Conservation (phyloP, 2,888 invertebrate species). For the Diarsia mendica region DNA sequence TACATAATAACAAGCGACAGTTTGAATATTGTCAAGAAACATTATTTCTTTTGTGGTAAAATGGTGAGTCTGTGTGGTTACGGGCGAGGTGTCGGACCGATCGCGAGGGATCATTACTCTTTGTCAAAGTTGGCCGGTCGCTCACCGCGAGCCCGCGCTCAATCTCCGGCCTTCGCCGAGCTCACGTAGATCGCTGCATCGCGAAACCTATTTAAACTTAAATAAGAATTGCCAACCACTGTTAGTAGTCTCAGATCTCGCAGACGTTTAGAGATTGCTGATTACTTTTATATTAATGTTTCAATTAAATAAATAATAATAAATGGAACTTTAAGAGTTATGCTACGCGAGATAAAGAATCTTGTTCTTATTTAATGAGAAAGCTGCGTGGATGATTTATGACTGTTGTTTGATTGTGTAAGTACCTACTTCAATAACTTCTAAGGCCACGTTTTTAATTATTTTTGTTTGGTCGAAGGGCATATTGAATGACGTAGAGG, state of each 20-base stretch:
- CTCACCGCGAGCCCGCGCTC: constrained; percentile 72
- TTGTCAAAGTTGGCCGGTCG: constrained; percentile 78
- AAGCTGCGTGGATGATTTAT: constrained; percentile 29
- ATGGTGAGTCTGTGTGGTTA: constrained; percentile 42
- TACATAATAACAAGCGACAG: constrained; percentile 13
- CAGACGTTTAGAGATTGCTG: constrained; percentile 13
- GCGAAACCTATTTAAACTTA: constrained; percentile 80
- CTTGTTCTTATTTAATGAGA: constrained; percentile 32
- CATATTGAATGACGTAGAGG: background rate
- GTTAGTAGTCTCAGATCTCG: constrained; percentile 41
- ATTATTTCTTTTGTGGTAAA: constrained; percentile 45
- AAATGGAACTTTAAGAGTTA: constrained; percentile 19
- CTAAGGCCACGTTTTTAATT: background rate
- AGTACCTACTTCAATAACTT: background rate
- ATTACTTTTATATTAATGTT: constrained; percentile 40
- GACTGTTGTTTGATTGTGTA: constrained; percentile 15
- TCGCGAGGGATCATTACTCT: constrained; percentile 78
- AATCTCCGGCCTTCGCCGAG: constrained; percentile 75
- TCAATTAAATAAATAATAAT: constrained; percentile 26
- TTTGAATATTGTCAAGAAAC: constrained; percentile 29
- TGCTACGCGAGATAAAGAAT: constrained; percentile 15
- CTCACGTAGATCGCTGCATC: constrained; percentile 73
- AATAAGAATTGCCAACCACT: constrained; percentile 72
- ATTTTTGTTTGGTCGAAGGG: background rate
- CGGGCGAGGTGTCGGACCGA: constrained; percentile 66